Evolutionary conservation across 2,888 invertebrate genomes (phyloP), one percentile per base, ranked within the genome.

Genomic region (Apomyelois bistriatella): DNA sequence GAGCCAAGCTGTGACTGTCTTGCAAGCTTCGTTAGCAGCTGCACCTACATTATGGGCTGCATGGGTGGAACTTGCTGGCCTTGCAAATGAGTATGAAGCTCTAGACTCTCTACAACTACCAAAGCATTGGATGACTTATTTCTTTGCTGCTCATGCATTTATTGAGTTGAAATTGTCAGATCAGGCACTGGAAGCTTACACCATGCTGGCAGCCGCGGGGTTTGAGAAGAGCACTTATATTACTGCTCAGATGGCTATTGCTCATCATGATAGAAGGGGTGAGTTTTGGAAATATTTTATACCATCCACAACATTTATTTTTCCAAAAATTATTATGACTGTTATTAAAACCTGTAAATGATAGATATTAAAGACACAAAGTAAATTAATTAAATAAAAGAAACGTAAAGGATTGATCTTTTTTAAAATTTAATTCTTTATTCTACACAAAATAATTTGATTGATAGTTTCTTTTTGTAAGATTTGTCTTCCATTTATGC

Each of bases 41-140:
- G 93, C 95, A 52, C 98, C 98, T 0, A 93, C 96, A 70, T 93
- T 98, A 56, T 99, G 99, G 99, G 95, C 97, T 40, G 96, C 98
- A 0, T 99, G 99, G 97, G 91, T 97, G 35, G 98, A 99, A 79
- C 86, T 99, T 10, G 95, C 97, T 0, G 93, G 95, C 7, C 86
- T 99, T 1, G 94, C 99, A 52, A 93, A 94, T 58, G 96, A 96
- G 67, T 94, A 95, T 79, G 95, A 96, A 68, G 95, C 94, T 49
- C 74, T 95, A 15, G 91, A 93, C 55, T 89, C 92, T 2, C 74
- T 94, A 3, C 91, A 92, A 54, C 78, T 95, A 40, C 98, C 98
- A 0, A 93, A 94, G 61, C 97, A 98, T 81, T 99, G 99, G 99
- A 97, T 99, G 92, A 95, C 95, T 79, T 93, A 96, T 62, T 96